Conservation (phyloP, 2,797 vertebrate species). For the Gymnoscopelus braueri region DNA sequence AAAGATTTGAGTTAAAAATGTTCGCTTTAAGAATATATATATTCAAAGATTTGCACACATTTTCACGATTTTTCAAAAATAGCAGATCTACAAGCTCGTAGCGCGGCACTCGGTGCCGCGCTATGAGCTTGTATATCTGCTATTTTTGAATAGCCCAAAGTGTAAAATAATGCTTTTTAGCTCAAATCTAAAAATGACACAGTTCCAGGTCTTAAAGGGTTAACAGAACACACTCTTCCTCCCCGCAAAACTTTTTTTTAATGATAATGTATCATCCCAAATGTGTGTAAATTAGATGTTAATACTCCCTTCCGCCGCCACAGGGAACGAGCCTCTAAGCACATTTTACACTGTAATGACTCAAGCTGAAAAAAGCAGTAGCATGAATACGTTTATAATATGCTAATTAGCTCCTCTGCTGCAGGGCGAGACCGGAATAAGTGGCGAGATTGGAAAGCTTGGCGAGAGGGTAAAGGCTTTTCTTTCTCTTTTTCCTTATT, state of each 20-base stretch:
- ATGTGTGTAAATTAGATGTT: constrained; percentile 68
- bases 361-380: constrained; percentile 55
- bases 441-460: constrained; percentile 88
- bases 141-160: no score
- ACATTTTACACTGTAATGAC: constrained; percentile 47
- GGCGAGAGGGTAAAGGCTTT: constrained; percentile 91
- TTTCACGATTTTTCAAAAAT: no score
- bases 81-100: no score
- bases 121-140: no score
- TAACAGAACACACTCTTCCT: constrained; percentile 48
- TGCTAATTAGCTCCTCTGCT: constrained; percentile 74
- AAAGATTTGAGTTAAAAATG: no score
- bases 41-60: no score
- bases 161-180: no score
- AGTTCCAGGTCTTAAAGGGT: no score
- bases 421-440: constrained; percentile 91
- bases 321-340: constrained; percentile 49
- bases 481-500: constrained; percentile 22
- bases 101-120: no score
- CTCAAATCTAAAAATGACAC: no score
- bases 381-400: constrained; percentile 67
- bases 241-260: constrained; percentile 34
- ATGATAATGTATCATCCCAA: constrained; percentile 55
- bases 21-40: no score
- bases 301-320: constrained; percentile 53